phyloP scores from a whole-genome alignment of 2,113 vertebrate species.

The Cheilinus undulatus region DNA sequence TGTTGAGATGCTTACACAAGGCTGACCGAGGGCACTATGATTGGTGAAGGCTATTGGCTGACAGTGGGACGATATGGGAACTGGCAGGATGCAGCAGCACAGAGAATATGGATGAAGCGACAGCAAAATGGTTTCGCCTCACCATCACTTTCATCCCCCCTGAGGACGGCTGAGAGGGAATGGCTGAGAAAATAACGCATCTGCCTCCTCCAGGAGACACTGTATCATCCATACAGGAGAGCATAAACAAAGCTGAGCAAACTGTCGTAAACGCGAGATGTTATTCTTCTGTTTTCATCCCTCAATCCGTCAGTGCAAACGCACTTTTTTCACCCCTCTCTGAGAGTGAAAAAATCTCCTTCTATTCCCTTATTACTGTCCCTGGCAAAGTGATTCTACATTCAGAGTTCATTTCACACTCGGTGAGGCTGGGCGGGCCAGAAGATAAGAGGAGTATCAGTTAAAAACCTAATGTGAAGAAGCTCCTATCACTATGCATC shows the following conservation, averaged over 20 bases:
- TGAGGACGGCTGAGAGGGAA: conserved; percentile 64
- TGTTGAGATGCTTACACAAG: conserved; percentile 6
- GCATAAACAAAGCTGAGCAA: conserved; percentile 75
- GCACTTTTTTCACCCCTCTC: background rate
- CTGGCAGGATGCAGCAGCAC: conserved; percentile 47
- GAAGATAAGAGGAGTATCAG: conserved; percentile 37
- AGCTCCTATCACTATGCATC: conserved; percentile 25
- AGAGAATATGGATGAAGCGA: conserved; percentile 76
- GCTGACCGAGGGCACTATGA: conserved; percentile 64
- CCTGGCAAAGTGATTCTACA: conserved; percentile 25
- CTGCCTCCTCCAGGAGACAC: conserved; percentile 62
- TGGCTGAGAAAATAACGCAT: conserved; percentile 64
- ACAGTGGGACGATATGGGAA: conserved; percentile 60
- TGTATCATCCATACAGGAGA: conserved; percentile 64
- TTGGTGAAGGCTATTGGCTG: conserved; percentile 62
- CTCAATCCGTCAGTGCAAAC: conserved; percentile 20
- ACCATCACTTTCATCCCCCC: conserved; percentile 73
- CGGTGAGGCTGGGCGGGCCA: conserved; percentile 37
- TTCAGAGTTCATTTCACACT: conserved; percentile 25
- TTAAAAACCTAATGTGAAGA: conserved; percentile 42
- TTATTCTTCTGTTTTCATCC: conserved; percentile 47
- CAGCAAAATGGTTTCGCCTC: conserved; percentile 77
- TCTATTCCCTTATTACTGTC: conserved; percentile 6
- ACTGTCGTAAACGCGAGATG: conserved; percentile 55
- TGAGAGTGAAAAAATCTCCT: conserved; percentile 2